Percentiles rank a stretch among this genome's conserved stretches.
Evolutionary conservation across 2,113 vertebrate genomes (phyloP).

Genomic region (Urocitellus parryii): DNA sequence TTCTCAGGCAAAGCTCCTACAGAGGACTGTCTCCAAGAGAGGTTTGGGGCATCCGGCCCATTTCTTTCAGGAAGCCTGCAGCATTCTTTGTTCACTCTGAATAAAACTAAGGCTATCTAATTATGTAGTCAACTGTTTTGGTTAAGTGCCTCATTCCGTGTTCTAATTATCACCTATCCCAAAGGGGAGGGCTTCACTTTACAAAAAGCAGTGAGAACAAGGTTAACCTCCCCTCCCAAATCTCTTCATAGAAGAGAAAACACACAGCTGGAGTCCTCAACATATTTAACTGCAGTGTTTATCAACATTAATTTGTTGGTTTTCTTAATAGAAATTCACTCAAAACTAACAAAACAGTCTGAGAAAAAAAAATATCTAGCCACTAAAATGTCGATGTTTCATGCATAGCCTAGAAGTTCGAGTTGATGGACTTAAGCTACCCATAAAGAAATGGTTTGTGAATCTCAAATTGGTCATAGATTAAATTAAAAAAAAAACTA

Average conservation of each 20-base stretch:
- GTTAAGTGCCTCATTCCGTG: conserved; percentile 70
- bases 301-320: conserved; percentile 64
- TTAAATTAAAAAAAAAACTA: background rate
- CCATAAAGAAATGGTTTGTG: background rate
- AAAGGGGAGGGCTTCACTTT: conserved; percentile 62
- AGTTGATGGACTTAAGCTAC: background rate
- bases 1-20: background rate
- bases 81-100: conserved; percentile 49
- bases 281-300: conserved; percentile 56
- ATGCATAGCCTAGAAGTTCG: background rate
- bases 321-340: conserved; percentile 64
- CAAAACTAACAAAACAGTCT: conserved; percentile 20
- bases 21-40: background rate
- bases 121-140: conserved; percentile 78
- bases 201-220: conserved; percentile 63
- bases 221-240: conserved; percentile 71
- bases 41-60: background rate
- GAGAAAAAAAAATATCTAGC: background rate
- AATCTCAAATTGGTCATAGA: conserved; percentile 34
- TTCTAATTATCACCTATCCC: conserved; percentile 79
- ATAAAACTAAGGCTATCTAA: conserved; percentile 65
- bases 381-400: background rate
- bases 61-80: conserved; percentile 43
- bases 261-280: conserved; percentile 71
- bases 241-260: conserved; percentile 72